Percentiles rank a stretch among this genome's conserved stretches.
These are phyloP conservation scores for Lymantria dispar DNA, from an alignment of 2,888 invertebrate genomes.

Conservation along the genomic window DNA sequence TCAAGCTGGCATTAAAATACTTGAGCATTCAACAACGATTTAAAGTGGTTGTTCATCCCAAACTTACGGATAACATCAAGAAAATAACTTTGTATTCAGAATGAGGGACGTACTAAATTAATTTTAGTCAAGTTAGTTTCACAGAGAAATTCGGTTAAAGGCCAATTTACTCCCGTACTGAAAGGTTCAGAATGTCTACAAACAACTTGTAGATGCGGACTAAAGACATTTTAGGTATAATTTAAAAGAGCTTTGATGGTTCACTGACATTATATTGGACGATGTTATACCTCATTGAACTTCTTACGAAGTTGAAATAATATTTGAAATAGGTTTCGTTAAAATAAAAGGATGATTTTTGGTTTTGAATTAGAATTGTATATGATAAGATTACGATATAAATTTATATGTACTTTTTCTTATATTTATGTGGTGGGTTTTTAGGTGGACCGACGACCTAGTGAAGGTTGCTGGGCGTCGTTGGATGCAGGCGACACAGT, in stretches of 20 bases:
- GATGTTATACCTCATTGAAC: background rate
- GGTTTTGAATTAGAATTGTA: no score
- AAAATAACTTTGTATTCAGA: constrained; percentile 54
- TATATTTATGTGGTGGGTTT: no score
- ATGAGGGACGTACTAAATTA: constrained; percentile 56
- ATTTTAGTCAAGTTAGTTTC: constrained; percentile 59
- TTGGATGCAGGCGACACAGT: no score
- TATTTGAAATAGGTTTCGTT: no score
- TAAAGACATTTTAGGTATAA: constrained; percentile 25
- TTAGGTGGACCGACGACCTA: no score
- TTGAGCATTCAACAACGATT: constrained; percentile 21
- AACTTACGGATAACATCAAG: constrained; percentile 27
- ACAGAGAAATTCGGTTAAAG: constrained; percentile 45
- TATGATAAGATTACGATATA: no score
- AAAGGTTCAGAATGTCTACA: constrained; percentile 37
- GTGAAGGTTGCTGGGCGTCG: no score
- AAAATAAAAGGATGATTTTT: no score
- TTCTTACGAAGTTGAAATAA: no score
- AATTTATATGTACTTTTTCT: no score
- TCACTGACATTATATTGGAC: constrained; percentile 20
- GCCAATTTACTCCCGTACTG: constrained; percentile 46
- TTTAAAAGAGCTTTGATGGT: constrained; percentile 32
- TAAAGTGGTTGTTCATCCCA: constrained; percentile 26
- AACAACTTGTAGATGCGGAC: constrained; percentile 35
- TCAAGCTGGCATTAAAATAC: constrained; percentile 22